Evolutionary conservation across 2,113 vertebrate genomes (phyloP).

Genomic region (Tragelaphus buxtoni): DNA sequence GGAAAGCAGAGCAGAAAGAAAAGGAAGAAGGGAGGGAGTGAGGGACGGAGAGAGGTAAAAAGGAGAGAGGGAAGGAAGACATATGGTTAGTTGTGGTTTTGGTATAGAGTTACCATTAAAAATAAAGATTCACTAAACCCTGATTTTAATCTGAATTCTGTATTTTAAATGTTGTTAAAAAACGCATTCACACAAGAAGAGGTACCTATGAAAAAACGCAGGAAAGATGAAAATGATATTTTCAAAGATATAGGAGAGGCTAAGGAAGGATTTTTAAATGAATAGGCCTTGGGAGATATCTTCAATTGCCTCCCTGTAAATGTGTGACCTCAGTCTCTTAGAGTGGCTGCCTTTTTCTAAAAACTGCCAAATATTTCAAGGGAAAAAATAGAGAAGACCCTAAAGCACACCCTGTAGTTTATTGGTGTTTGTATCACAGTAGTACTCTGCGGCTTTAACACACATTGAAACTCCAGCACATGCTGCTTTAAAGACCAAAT

Average conservation of each 20-base stretch:
- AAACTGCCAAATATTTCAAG: conserved; percentile 41
- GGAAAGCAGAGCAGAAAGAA: background rate
- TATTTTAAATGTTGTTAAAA: background rate
- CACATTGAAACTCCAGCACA: conserved; percentile 34
- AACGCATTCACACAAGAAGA: background rate
- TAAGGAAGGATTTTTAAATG: background rate
- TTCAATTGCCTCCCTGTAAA: background rate
- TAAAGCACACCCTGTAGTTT: conserved; percentile 4
- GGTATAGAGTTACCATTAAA: background rate
- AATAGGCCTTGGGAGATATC: background rate
- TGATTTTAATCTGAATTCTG: background rate
- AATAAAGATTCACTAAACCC: background rate
- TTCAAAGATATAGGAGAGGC: background rate
- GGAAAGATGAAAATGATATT: background rate
- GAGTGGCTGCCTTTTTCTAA: conserved; percentile 29
- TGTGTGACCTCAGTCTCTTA: background rate
- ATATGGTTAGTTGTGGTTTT: background rate
- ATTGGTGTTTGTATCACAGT: conserved; percentile 2
- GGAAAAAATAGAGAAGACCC: background rate
- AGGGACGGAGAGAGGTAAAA: background rate
- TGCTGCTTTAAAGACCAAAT: conserved; percentile 59
- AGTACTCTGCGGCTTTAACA: conserved; percentile 60
- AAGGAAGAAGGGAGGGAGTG: background rate
- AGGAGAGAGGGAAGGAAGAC: background rate
- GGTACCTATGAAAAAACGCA: background rate